Evolutionary conservation across 2,888 invertebrate species (phyloP).

Genomic region (Drymonia ruficornis): DNA sequence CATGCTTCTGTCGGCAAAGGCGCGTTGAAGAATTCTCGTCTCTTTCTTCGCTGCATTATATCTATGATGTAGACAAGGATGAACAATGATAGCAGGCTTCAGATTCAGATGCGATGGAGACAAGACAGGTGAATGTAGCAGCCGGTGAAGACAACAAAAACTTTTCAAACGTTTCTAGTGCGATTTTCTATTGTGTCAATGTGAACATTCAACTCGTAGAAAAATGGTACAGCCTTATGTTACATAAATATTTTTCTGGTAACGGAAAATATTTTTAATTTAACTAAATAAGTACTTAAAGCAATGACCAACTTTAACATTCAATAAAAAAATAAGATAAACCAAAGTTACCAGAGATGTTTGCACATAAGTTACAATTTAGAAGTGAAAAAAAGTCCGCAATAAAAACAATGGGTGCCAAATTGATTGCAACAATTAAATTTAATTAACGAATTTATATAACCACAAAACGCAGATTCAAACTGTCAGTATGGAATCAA

Average conservation of each 20-base stretch:
- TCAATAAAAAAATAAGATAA: too few species aligned
- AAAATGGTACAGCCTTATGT: slow-evolving; percentile 35
- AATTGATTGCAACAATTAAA: neutral
- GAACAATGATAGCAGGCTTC: slow-evolving; percentile 51
- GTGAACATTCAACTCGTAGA: slow-evolving; percentile 45
- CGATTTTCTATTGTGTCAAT: slow-evolving; percentile 61
- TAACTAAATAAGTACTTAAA: too few species aligned
- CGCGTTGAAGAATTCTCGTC: slow-evolving; percentile 59
- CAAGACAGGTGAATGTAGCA: slow-evolving; percentile 79
- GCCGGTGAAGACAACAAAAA: slow-evolving; percentile 72
- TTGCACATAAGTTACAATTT: too few species aligned
- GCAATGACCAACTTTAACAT: too few species aligned
- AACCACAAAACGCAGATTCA: neutral
- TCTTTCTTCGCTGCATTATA: slow-evolving; percentile 61
- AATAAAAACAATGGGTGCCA: too few species aligned
- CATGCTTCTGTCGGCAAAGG: slow-evolving; percentile 62
- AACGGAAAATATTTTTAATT: neutral
- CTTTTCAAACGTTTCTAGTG: slow-evolving; percentile 72
- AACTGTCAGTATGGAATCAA: neutral
- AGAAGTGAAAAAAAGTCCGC: too few species aligned
- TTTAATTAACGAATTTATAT: neutral
- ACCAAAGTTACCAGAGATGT: too few species aligned
- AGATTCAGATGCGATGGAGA: slow-evolving; percentile 52
- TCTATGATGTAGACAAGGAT: slow-evolving; percentile 65
- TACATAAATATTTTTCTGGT: neutral